Conservation (phyloP, 2,888 invertebrate genomes). For the Eubasilissa splendida region DNA sequence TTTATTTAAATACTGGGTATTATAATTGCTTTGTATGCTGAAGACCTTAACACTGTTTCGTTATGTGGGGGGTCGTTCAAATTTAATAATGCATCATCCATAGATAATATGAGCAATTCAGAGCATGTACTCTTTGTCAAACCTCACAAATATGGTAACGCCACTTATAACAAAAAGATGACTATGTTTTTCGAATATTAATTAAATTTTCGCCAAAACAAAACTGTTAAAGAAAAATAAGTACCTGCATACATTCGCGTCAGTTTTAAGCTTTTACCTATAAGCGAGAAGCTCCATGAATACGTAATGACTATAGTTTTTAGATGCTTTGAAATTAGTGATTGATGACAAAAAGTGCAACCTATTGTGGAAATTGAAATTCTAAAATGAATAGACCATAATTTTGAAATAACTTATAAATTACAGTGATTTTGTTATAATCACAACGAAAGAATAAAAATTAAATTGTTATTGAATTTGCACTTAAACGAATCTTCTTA, state of each 20-base stretch:
- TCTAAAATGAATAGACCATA: background rate
- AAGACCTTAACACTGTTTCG: too few species aligned
- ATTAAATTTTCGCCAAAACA: background rate
- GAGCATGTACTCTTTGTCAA: constrained; percentile 1
- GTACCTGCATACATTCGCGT: too few species aligned
- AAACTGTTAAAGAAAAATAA: background rate
- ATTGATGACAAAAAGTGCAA: constrained; percentile 15
- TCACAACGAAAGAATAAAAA: background rate
- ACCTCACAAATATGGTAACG: background rate
- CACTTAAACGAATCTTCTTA: background rate
- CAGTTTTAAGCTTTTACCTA: background rate
- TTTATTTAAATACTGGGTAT: too few species aligned
- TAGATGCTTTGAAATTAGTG: constrained; percentile 6
- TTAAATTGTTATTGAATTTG: background rate
- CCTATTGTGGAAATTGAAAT: background rate
- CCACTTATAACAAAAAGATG: background rate
- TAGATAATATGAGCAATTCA: background rate
- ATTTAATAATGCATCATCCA: background rate
- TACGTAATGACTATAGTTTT: constrained; percentile 15
- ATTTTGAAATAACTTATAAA: background rate
- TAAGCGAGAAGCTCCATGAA: constrained; percentile 15
- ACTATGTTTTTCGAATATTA: constrained; percentile 33
- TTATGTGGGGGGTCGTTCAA: too few species aligned
- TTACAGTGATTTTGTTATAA: background rate
- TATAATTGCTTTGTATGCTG: too few species aligned